Conservation (phyloP, 2,113 vertebrate species). For the Steatornis caripensis region DNA sequence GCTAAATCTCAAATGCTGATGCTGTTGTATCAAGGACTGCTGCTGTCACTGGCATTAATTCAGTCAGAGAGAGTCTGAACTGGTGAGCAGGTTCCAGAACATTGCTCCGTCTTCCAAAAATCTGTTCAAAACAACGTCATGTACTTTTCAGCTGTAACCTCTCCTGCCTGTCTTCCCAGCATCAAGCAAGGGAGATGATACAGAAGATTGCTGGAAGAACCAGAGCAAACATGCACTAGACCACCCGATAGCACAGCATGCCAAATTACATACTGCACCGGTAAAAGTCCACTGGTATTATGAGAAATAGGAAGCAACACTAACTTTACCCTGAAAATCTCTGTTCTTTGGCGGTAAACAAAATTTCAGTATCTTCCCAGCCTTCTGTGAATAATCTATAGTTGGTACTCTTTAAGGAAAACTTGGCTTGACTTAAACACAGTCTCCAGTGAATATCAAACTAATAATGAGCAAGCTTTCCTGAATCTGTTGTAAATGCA, state of each 20-base stretch:
- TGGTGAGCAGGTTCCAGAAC: background rate
- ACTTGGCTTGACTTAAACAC: background rate
- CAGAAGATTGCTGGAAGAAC: background rate
- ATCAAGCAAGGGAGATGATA: background rate
- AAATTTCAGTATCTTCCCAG: background rate
- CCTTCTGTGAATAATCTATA: background rate
- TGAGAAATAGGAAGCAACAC: background rate
- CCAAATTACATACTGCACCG: background rate
- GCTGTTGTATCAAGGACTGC: background rate
- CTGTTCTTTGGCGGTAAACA: background rate
- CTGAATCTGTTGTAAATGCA: background rate
- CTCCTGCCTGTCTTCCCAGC: background rate
- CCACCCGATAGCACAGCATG: background rate
- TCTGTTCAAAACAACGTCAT: background rate
- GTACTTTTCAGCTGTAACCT: constrained; percentile 5
- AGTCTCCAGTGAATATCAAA: background rate
- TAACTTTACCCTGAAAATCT: background rate
- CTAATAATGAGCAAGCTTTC: background rate
- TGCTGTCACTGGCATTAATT: background rate
- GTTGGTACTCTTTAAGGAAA: background rate
- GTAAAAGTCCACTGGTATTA: constrained; percentile 15
- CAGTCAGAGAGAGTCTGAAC: background rate
- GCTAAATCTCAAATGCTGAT: background rate
- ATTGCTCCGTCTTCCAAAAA: background rate
- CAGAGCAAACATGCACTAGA: background rate